Evolutionary conservation across 1,140 invertebrate genomes (phyloP).

Genomic region (Sinella curviseta): DNA sequence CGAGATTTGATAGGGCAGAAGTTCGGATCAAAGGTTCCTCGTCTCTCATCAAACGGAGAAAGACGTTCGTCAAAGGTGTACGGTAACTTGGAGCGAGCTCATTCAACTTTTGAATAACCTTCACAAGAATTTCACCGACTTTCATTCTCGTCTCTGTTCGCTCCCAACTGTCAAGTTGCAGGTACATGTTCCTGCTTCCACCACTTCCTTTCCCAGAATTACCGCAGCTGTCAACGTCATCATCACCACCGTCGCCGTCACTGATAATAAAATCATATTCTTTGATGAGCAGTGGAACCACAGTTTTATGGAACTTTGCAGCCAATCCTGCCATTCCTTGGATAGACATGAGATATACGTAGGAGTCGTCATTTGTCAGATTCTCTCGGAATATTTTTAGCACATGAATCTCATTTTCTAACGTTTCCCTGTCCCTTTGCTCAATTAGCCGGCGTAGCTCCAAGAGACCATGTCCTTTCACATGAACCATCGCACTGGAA

Average conservation of each 20-base stretch:
- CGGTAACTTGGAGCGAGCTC: slow-evolving; percentile 73
- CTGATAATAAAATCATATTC: slow-evolving; percentile 30
- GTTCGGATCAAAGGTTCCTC: slow-evolving; percentile 72
- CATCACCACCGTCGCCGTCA: no score
- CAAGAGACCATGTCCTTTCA: slow-evolving; percentile 76
- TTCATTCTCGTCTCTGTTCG: slow-evolving; percentile 69
- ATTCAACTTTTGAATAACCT: slow-evolving; percentile 69
- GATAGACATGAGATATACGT: slow-evolving; percentile 76
- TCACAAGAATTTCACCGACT: slow-evolving; percentile 78
- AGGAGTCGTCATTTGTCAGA: slow-evolving; percentile 76
- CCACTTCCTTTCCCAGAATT: neutral
- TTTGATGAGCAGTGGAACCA: slow-evolving; percentile 30
- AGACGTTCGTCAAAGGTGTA: slow-evolving; percentile 69
- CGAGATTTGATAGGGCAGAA: slow-evolving; percentile 80
- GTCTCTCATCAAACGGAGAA: slow-evolving; percentile 69
- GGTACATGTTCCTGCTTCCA: neutral
- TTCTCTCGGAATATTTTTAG: slow-evolving; percentile 73
- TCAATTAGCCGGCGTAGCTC: slow-evolving; percentile 71
- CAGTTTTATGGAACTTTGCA: slow-evolving; percentile 28
- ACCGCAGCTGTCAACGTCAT: neutral
- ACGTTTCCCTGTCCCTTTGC: slow-evolving; percentile 63
- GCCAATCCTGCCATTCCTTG: slow-evolving; percentile 69
- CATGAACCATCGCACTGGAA: slow-evolving; percentile 72
- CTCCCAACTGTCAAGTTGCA: slow-evolving; percentile 53
- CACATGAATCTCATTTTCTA: slow-evolving; percentile 67